These are phyloP conservation scores for Synanceia verrucosa DNA, from an alignment of 2,797 vertebrate genomes.

Conservation along the genomic window DNA sequence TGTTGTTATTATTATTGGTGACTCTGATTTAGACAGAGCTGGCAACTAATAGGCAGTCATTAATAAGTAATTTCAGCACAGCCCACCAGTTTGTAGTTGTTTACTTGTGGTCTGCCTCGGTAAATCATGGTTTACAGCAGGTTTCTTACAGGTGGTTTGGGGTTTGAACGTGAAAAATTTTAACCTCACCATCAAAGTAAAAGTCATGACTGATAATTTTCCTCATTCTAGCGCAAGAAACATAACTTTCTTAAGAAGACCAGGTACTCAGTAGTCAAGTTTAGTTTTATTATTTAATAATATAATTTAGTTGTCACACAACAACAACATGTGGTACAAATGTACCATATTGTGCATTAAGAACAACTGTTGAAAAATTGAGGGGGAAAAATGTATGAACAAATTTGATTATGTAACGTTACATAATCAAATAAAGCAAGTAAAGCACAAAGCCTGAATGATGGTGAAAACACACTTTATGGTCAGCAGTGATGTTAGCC, in stretches of 20 bases:
- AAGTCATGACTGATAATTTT: background rate
- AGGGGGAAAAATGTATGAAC: no score
- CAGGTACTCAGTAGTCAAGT: background rate
- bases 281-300: no score
- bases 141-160: background rate
- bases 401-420: no score
- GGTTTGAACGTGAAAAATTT: background rate
- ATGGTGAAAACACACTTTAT: background rate
- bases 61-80: background rate
- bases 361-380: background rate
- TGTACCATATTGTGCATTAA: background rate
- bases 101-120: background rate
- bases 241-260: background rate
- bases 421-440: no score
- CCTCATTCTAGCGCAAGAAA: background rate
- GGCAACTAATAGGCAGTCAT: background rate
- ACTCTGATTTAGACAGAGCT: background rate
- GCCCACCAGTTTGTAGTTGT: background rate
- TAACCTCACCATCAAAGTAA: background rate
- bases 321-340: background rate
- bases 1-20: no score
- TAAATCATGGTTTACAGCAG: background rate
- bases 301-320: background rate
- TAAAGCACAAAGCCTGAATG: rapidly evolving
- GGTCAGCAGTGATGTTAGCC: background rate